These are phyloP conservation scores for Hipparchia semele DNA, from an alignment of 2,888 invertebrate species.

Conservation along the genomic window DNA sequence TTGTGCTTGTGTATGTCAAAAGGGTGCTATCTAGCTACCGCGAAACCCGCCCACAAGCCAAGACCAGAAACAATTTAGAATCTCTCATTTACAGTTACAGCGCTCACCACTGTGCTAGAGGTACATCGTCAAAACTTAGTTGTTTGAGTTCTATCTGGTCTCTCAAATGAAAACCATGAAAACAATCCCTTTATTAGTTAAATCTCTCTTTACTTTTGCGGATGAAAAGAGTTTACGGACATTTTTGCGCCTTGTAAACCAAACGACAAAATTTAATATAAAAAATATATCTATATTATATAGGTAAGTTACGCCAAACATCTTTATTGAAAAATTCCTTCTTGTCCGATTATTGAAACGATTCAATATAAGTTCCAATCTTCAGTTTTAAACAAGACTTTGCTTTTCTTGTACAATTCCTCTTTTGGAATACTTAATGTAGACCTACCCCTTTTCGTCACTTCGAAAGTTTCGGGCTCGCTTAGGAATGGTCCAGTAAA, in stretches of 20 bases:
- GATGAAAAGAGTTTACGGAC: too few species aligned
- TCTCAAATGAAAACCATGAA: too few species aligned
- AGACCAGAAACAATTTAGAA: too few species aligned
- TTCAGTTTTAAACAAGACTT: slow-evolving; percentile 75
- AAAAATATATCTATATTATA: neutral
- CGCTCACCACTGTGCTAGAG: too few species aligned
- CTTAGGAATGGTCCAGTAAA: slow-evolving; percentile 66
- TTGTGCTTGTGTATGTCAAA: too few species aligned
- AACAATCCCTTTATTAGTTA: too few species aligned
- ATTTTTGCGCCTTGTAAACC: neutral
- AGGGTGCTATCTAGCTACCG: too few species aligned
- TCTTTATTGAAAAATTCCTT: slow-evolving; percentile 76
- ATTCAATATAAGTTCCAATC: slow-evolving; percentile 70
- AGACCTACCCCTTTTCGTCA: slow-evolving; percentile 76
- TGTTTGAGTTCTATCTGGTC: too few species aligned
- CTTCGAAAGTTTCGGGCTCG: slow-evolving; percentile 66
- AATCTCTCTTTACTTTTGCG: too few species aligned
- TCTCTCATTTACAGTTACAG: too few species aligned
- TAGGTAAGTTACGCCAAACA: slow-evolving; percentile 68
- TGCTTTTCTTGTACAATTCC: slow-evolving; percentile 78
- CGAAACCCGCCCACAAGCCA: too few species aligned
- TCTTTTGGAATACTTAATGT: slow-evolving; percentile 78
- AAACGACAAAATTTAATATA: slow-evolving; percentile 3
- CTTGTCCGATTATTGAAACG: slow-evolving; percentile 72
- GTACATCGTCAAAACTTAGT: too few species aligned